These are phyloP conservation scores for Drosophila varians DNA, from an alignment of 1,140 invertebrate genomes.

Conservation along the genomic window DNA sequence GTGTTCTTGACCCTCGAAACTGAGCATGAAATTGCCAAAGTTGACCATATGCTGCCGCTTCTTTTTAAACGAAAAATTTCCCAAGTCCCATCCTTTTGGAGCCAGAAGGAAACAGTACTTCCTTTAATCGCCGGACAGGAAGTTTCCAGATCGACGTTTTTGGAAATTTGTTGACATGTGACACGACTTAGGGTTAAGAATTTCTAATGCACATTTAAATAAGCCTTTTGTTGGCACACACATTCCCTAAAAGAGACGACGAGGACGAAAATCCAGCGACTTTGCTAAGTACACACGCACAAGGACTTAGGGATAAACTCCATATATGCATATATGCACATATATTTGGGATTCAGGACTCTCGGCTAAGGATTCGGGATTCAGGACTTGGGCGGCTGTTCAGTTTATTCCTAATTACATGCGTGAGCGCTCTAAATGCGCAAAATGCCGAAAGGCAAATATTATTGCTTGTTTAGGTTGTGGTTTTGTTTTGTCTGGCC, in stretches of 20 bases:
- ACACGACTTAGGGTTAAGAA: conserved; percentile 48
- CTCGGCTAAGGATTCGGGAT: neutral
- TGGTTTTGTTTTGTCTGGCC: neutral
- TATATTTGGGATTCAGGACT: conserved; percentile 1
- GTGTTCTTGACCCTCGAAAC: conserved; percentile 10
- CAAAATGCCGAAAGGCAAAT: conserved; percentile 54
- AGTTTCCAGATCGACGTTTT: conserved; percentile 30
- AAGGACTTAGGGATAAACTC: conserved; percentile 37
- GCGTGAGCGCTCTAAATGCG: conserved; percentile 64
- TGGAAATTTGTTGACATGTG: conserved; percentile 56
- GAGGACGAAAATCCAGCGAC: conserved; percentile 48
- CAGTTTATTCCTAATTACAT: conserved; percentile 59
- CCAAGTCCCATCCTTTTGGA: conserved; percentile 1
- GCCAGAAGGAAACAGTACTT: conserved; percentile 5
- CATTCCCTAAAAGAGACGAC: conserved; percentile 7
- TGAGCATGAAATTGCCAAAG: conserved; percentile 35
- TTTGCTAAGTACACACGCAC: conserved; percentile 61
- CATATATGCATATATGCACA: neutral
- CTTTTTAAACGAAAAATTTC: conserved; percentile 24
- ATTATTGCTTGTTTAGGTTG: conserved; percentile 57
- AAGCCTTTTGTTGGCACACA: conserved; percentile 49
- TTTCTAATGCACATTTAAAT: conserved; percentile 50
- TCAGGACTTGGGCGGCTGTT: conserved; percentile 6
- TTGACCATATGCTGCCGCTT: conserved; percentile 31
- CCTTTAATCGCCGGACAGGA: conserved; percentile 45